Percentiles rank a stretch among this genome's conserved stretches.
phyloP scores from a whole-genome alignment of 2,797 vertebrate species.

The Mycteria americana region DNA sequence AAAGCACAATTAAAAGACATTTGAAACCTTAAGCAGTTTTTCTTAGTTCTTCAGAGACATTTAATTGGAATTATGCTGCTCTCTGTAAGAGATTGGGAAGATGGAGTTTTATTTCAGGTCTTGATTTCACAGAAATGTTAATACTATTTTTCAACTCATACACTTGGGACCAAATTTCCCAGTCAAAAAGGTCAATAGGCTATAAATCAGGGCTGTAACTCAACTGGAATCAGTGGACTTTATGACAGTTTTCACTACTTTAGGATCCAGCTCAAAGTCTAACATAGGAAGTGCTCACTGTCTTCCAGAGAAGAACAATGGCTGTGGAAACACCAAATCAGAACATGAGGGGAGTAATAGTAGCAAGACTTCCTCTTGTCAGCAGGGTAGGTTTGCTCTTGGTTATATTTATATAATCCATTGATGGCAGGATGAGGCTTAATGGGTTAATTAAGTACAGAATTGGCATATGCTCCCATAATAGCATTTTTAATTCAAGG shows the following conservation, averaged over 20 bases:
- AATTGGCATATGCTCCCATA: not conserved
- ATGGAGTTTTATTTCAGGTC: not conserved
- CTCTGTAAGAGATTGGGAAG: not conserved
- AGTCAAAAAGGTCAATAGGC: not conserved
- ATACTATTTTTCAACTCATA: not conserved
- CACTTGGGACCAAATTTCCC: not conserved
- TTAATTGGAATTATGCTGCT: not conserved
- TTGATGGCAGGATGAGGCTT: not conserved
- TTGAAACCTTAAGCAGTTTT: not conserved
- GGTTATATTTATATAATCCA: not conserved
- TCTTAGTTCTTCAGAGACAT: not conserved
- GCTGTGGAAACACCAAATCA: not conserved
- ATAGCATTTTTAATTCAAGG: not conserved
- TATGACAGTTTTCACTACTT: not conserved
- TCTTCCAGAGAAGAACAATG: not conserved
- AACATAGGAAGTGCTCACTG: not conserved
- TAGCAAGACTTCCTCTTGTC: not conserved
- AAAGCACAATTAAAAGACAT: slow-evolving; percentile 26
- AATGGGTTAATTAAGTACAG: not conserved
- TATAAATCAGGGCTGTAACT: not conserved
- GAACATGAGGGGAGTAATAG: not conserved
- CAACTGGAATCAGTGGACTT: not conserved
- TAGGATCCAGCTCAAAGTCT: not conserved
- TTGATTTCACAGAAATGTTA: not conserved
- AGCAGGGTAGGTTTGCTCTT: not conserved